These are phyloP conservation scores for Poeciliopsis retropinna DNA, from an alignment of 2,113 vertebrate species.

Conservation along the genomic window DNA sequence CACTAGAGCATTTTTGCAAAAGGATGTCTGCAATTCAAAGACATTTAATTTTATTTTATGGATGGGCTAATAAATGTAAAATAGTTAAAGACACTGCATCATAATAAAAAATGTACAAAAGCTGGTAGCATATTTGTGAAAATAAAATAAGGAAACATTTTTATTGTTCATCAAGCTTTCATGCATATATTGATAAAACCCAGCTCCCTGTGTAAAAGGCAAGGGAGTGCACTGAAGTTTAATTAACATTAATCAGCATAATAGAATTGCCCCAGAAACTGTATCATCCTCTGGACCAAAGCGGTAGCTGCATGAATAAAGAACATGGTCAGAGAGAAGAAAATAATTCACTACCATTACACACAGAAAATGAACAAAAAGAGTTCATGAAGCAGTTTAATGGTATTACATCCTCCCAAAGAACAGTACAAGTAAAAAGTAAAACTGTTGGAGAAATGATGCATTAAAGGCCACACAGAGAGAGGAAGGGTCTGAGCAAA, in stretches of 20 bases:
- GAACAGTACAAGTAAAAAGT: constrained; percentile 18
- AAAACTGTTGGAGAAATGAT: constrained; percentile 33
- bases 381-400: constrained; percentile 30
- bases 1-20: too few species aligned
- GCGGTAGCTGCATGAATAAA: constrained; percentile 16
- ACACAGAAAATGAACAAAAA: constrained; percentile 38
- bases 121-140: constrained; percentile 5
- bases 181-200: constrained; percentile 33
- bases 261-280: constrained; percentile 35
- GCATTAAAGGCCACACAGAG: constrained; percentile 37
- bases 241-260: constrained; percentile 58
- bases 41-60: too few species aligned
- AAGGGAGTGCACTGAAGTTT: constrained; percentile 23
- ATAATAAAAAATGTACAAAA: constrained; percentile 29
- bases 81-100: neutral
- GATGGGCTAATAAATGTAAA: too few species aligned
- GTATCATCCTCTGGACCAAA: constrained; percentile 38
- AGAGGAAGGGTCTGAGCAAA: constrained; percentile 37
- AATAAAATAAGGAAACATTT: neutral
- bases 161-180: constrained; percentile 12
- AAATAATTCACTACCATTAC: constrained; percentile 13
- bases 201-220: constrained; percentile 18
- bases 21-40: too few species aligned
- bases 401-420: constrained; percentile 22
- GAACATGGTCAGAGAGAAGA: constrained; percentile 1